Evolutionary conservation across 1,140 invertebrate genomes (phyloP).

Genomic region (Arion vulgaris): DNA sequence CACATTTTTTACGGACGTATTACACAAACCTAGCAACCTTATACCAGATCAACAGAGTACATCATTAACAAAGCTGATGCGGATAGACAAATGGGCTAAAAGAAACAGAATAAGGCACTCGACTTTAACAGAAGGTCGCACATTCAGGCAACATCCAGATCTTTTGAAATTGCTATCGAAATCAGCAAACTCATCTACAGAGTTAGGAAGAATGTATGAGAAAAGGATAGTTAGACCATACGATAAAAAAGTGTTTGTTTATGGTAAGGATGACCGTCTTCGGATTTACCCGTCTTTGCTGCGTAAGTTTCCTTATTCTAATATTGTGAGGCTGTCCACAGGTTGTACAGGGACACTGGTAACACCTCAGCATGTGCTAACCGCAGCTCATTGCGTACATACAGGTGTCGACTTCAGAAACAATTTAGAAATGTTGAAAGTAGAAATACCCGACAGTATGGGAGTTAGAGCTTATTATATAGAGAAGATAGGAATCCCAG

Average conservation of each 20-base stretch:
- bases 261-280: slow-evolving; percentile 48
- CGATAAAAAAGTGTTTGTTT: slow-evolving; percentile 43
- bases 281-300: slow-evolving; percentile 41
- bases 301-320: slow-evolving; percentile 57
- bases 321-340: slow-evolving; percentile 58
- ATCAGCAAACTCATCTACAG: background rate
- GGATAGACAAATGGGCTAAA: background rate
- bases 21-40: background rate
- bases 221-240: slow-evolving; percentile 16
- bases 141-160: background rate
- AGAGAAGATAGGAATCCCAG: slow-evolving; percentile 57
- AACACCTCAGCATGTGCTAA: slow-evolving; percentile 57
- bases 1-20: background rate
- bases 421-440: slow-evolving; percentile 56
- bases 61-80: background rate
- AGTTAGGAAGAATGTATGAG: background rate
- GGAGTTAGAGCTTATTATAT: slow-evolving; percentile 56
- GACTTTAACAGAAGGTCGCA: background rate
- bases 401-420: slow-evolving; percentile 50
- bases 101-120: background rate
- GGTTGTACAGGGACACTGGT: slow-evolving; percentile 64
- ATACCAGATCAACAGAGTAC: background rate
- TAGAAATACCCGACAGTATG: slow-evolving; percentile 55
- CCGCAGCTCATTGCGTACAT: slow-evolving; percentile 65
- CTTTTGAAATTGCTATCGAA: no score